These are phyloP conservation scores for Watsonalla binaria DNA, from an alignment of 2,888 invertebrate genomes.

Conservation along the genomic window DNA sequence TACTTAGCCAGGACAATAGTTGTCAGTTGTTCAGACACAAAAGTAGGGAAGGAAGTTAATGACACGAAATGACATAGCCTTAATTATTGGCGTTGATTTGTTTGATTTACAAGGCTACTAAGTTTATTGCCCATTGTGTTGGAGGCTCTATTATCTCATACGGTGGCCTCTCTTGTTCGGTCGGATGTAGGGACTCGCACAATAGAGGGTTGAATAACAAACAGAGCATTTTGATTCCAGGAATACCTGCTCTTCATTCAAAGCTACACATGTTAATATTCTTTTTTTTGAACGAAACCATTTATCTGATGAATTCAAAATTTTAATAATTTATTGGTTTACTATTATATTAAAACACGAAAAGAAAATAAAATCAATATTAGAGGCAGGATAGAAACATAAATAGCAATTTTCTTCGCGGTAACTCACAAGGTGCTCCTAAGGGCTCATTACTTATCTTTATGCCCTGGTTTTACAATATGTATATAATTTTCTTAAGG, in stretches of 20 bases:
- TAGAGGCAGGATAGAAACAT: too few relatives aligned
- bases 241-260: conserved; percentile 18
- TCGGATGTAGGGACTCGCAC: conserved; percentile 19
- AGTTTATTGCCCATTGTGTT: conserved; percentile 27
- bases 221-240: conserved; percentile 23
- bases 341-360: too few relatives aligned
- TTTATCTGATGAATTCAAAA: too few relatives aligned
- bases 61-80: conserved; percentile 13
- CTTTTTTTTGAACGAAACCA: background rate
- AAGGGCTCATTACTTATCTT: too few relatives aligned
- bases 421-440: too few relatives aligned
- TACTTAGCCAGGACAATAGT: conserved; percentile 7
- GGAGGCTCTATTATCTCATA: conserved; percentile 10
- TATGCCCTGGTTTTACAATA: too few relatives aligned
- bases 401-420: too few relatives aligned
- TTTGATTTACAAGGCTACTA: conserved; percentile 34
- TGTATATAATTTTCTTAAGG: too few relatives aligned
- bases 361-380: too few relatives aligned
- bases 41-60: background rate
- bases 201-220: conserved; percentile 36
- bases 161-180: conserved; percentile 28
- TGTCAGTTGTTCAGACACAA: conserved; percentile 15
- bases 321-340: too few relatives aligned
- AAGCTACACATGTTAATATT: conserved; percentile 11
- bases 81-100: conserved; percentile 29